Base-by-base conservation (phyloP, 1,140 invertebrate genomes). In the Stenopsyche tienmushanensis region DNA sequence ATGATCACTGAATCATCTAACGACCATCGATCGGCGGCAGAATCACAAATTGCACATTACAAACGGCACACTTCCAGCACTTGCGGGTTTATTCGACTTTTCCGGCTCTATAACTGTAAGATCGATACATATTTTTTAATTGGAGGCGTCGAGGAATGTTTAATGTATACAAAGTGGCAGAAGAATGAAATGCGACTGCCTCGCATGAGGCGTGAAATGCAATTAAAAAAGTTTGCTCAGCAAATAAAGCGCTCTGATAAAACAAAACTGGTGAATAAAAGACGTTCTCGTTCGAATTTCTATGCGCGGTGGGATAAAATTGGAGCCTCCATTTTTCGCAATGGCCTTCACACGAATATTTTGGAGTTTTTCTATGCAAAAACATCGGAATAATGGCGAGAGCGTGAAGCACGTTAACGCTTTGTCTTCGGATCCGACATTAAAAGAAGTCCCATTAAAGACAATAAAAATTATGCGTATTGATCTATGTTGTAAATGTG, bases 221-320 rank as follows among this genome's bases (percentile, higher is more conserved):
- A 60, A 60, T 60, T 47, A 60, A 60, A 57, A 60, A 47, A 47
- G 23, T 29, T 47, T 18, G 23, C 8, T 34, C 9, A 41, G 41
- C 23, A 60, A 44, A 60, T 47, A 47, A 18, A 7, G 23, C 7
- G 2, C 50, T 20, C 2, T 53, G 23, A 53, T 53, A 53, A 53
- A 23, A 53, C 29, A 34, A 34, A 5, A 13, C 29, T 34, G 29
- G 13, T 34, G 29, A 34, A 34, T 34, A 34, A 34, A n/a, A n/a
- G n/a, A n/a, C n/a, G n/a, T n/a, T n/a, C n/a, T n/a, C n/a, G n/a
- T n/a, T n/a, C n/a, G n/a, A n/a, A n/a, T n/a, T n/a, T n/a, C n/a
- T n/a, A n/a, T n/a, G n/a, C n/a, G n/a, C n/a, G 47, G 41, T 17
- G 41, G 13, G 13, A 17, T 44, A n/a, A 44, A 13, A 13, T 2